Evolutionary conservation across 2,888 invertebrate species (phyloP).

Genomic region (Holacanthella duospinosa): DNA sequence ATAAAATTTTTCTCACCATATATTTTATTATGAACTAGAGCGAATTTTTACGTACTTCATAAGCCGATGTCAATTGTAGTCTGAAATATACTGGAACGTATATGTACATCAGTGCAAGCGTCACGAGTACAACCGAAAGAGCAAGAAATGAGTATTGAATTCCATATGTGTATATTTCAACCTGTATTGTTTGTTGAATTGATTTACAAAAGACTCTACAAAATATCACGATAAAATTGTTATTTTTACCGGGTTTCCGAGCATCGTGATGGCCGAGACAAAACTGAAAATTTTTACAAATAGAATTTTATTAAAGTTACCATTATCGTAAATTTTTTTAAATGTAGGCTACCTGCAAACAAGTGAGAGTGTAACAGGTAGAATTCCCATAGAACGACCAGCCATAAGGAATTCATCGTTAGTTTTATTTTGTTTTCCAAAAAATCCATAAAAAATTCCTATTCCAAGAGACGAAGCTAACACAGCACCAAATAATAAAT

Average conservation of each 20-base stretch:
- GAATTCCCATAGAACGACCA: slow-evolving; percentile 69
- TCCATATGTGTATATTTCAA: slow-evolving; percentile 72
- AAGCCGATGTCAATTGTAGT: slow-evolving; percentile 70
- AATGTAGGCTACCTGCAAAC: slow-evolving; percentile 73
- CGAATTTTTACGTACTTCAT: slow-evolving; percentile 59
- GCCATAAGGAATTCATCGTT: slow-evolving; percentile 72
- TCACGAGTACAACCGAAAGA: slow-evolving; percentile 54
- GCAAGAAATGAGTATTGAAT: slow-evolving; percentile 78
- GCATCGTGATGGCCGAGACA: slow-evolving; percentile 76
- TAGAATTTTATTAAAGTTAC: neutral
- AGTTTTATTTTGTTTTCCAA: slow-evolving; percentile 58
- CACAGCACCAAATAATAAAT: slow-evolving; percentile 63
- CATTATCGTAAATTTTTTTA: neutral
- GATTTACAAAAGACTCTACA: neutral
- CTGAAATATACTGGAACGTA: slow-evolving; percentile 79
- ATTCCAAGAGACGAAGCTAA: slow-evolving; percentile 67
- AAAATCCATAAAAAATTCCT: slow-evolving; percentile 74
- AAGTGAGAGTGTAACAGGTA: slow-evolving; percentile 80
- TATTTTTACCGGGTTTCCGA: slow-evolving; percentile 65
- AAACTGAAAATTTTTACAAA: slow-evolving; percentile 50
- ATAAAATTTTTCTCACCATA: too few species aligned
- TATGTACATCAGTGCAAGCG: slow-evolving; percentile 49
- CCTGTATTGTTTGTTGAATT: neutral
- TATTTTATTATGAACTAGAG: too few species aligned
- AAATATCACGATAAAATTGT: neutral